These are phyloP conservation scores for Melieria omissa DNA, from an alignment of 2,888 invertebrate species.

Conservation along the genomic window DNA sequence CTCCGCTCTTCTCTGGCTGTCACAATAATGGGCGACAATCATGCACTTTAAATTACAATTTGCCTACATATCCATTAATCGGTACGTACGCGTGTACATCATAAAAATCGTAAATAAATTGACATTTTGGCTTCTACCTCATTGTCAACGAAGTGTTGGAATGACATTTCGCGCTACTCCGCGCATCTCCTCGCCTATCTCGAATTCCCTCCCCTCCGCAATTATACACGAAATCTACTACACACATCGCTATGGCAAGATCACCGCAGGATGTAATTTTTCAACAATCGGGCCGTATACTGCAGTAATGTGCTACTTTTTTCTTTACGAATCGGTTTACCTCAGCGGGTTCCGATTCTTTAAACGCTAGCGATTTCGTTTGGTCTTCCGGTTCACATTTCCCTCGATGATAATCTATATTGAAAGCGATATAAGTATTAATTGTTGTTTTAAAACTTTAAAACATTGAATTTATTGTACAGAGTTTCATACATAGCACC, in stretches of 20 bases:
- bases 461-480: not conserved
- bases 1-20: not conserved
- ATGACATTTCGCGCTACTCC: not conserved
- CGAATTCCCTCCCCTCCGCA: not conserved
- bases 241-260: not conserved
- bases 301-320: not conserved
- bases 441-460: slow-evolving; percentile 1
- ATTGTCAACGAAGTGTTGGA: not conserved
- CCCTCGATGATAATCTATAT: slow-evolving; percentile 65
- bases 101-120: not conserved
- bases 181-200: not conserved
- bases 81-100: not conserved
- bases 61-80: not conserved
- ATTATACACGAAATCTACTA: not conserved
- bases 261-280: not conserved
- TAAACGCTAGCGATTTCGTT: slow-evolving; percentile 66
- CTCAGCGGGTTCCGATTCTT: slow-evolving; percentile 61
- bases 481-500: not conserved
- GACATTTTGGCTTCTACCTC: not conserved
- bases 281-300: not conserved
- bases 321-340: slow-evolving; percentile 58
- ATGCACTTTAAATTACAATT: slow-evolving; percentile 8
- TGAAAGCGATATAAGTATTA: slow-evolving; percentile 20
- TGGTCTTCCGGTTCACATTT: slow-evolving; percentile 66
- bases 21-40: not conserved